phyloP scores from a whole-genome alignment of 2,888 invertebrate genomes.

The Mamestra brassicae region DNA sequence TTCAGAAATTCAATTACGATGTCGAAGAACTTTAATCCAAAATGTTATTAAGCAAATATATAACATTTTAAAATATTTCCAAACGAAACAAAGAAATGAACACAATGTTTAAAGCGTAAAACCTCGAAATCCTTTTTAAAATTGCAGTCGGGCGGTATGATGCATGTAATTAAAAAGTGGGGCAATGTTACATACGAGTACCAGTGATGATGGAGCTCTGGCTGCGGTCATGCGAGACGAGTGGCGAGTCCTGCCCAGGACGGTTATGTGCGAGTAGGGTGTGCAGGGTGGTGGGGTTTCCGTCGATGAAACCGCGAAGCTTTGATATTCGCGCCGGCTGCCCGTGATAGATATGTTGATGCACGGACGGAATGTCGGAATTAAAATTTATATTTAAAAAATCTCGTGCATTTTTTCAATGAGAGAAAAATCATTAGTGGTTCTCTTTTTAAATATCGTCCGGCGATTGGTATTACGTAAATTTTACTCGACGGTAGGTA shows the following conservation, averaged over 20 bases:
- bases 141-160: constrained; percentile 82
- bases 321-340: constrained; percentile 78
- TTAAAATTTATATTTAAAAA: constrained; percentile 65
- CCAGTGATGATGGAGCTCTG: constrained; percentile 68
- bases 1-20: background rate
- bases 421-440: constrained; percentile 46
- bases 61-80: constrained; percentile 21
- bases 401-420: constrained; percentile 41
- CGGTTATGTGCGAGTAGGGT: constrained; percentile 57
- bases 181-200: constrained; percentile 73
- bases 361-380: constrained; percentile 66
- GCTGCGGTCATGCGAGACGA: constrained; percentile 4
- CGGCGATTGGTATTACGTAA: constrained; percentile 43
- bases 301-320: constrained; percentile 79
- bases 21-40: constrained; percentile 10
- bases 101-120: constrained; percentile 70
- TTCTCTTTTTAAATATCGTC: constrained; percentile 38
- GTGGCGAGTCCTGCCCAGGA: constrained; percentile 39
- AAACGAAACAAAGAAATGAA: constrained; percentile 49
- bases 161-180: constrained; percentile 89
- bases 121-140: constrained; percentile 83
- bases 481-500: constrained; percentile 14
- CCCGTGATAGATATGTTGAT: constrained; percentile 77
- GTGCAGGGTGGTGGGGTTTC: constrained; percentile 63
- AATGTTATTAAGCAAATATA: background rate